These are phyloP conservation scores for Taenioides sp. DNA, from an alignment of 2,797 vertebrate genomes.

Conservation along the genomic window DNA sequence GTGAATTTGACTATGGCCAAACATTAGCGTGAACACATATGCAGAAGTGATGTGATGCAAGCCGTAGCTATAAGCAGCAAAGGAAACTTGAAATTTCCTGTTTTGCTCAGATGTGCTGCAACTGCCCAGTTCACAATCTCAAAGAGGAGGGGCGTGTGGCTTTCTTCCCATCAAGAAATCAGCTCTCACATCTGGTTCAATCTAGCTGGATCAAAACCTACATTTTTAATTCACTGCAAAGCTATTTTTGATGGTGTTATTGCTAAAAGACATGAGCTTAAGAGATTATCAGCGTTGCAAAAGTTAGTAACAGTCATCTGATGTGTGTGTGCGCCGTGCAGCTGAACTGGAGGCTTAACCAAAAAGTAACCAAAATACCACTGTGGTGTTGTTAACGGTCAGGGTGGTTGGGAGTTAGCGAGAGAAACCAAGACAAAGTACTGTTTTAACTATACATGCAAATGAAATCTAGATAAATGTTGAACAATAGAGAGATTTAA, in stretches of 20 bases:
- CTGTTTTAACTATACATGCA: conserved; percentile 22
- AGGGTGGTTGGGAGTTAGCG: conserved; percentile 78
- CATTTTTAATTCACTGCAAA: background rate
- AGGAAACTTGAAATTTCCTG: conserved; percentile 87
- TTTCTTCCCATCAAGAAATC: conserved; percentile 62
- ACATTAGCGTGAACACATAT: conserved; percentile 42
- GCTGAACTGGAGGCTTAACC: conserved; percentile 68
- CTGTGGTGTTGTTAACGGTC: conserved; percentile 83
- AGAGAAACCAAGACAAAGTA: conserved; percentile 63
- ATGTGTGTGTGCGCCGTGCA: conserved; percentile 2
- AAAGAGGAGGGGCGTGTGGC: conserved; percentile 64
- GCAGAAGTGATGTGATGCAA: conserved; percentile 77
- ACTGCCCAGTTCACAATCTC: conserved; percentile 77
- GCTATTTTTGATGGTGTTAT: background rate
- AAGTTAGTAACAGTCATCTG: background rate
- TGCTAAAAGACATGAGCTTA: background rate
- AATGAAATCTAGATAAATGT: background rate
- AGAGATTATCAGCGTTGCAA: background rate
- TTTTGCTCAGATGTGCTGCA: conserved; percentile 81
- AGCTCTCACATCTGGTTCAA: conserved; percentile 17
- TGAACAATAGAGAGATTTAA: background rate
- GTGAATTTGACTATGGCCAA: conserved; percentile 23
- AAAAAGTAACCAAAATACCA: conserved; percentile 83
- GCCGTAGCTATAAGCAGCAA: conserved; percentile 75
- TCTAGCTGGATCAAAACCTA: background rate